Evolutionary conservation across 2,113 vertebrate genomes (phyloP), one percentile per base, ranked within the genome.

Genomic region (Spilogale gracilis): DNA sequence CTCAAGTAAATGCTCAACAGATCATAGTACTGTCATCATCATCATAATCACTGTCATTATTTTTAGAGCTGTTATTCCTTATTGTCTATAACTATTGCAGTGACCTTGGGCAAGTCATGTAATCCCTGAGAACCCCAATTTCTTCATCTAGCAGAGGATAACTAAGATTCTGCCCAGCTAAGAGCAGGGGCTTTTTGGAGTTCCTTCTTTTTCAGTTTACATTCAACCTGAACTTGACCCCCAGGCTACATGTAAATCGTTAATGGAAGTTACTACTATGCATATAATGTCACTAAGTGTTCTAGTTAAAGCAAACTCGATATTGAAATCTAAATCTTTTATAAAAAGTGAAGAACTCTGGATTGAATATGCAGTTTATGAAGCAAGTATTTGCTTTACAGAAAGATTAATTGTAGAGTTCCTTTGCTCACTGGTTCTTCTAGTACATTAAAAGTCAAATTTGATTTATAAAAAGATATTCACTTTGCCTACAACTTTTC

Each of bases 51-150:
- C 94, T 32, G 65, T 80, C 97, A 81, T 86, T 93, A 95, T 95
- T 96, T 94, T 98, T 95, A 94, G 91, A 97, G 95, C 91, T 96
- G 74, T 81, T 96, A 90, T 74, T 94, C 69, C 52, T 97, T 65
- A 96, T 88, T 88, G 74, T 96, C 83, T 3, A 1, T 89, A 88
- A 81, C 90, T 90, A 63, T 90, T 95, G 45, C 81, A 54, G 50
- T 96, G 95, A 97, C 97, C 95, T 98, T 96, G 95, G 93, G 54
- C 94, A 89, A 89, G 81, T 96, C 96, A 43, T 78, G n/a, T 85
- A 88, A 94, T 84, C 92, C 92, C 50, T 96, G 17, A 91, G 58
- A 91, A 93, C 93, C 65, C 94, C 43, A 80, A 48, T 96, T 89
- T 86, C 81, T 97, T 96, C 76, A 94, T 76, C 81, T 45, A 91